Base-by-base conservation (phyloP, 2,113 vertebrate genomes). In the Leptosomus discolor region DNA sequence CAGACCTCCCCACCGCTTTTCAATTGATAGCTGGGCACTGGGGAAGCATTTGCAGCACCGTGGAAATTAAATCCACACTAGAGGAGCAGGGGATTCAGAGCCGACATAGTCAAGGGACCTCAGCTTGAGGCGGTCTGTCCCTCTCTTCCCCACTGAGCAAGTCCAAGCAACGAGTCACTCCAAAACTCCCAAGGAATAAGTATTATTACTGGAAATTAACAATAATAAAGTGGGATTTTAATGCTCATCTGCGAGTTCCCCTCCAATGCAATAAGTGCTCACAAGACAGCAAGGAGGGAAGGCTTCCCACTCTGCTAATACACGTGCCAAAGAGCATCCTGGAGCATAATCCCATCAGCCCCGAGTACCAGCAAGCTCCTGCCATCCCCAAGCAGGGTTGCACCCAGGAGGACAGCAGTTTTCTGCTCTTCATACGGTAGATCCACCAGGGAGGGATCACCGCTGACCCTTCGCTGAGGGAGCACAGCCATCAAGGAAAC, bases 61-160 rank as follows among this genome's bases (percentile, higher is more conserved):
- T 92, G 91, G 91, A 97, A 96, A 97, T 97, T 96, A 96, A 97
- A 97, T 90, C 96, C 95, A 86, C 65, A 36, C 77, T 30, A 61
- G 81, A 95, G 80, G 84, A 83, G 91, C 58, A 7, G 43, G n/a
- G 79, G 58, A 84, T 79, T 82, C 86, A 36, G 57, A 69, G 86
- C 92, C 1, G 10, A 65, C 90, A 61, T 1, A 11, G 94, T 74
- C 88, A 76, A 74, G 85, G 78, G 67, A 80, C 94, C 71, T 85
- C 81, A 57, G 85, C 88, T 90, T 29, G 88, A 92, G 77, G 84
- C 51, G 8, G 65, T 10, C 67, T 56, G 77, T 32, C 92, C 79
- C 0, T 1, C 48, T 48, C 56, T 17, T 50, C 70, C 87, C 53
- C 48, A 48, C 71, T 0, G 34, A 76, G 73, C n/a, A 15, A 36